phyloP scores from a whole-genome alignment of 2,797 vertebrate genomes.

The Salarias fasciatus region DNA sequence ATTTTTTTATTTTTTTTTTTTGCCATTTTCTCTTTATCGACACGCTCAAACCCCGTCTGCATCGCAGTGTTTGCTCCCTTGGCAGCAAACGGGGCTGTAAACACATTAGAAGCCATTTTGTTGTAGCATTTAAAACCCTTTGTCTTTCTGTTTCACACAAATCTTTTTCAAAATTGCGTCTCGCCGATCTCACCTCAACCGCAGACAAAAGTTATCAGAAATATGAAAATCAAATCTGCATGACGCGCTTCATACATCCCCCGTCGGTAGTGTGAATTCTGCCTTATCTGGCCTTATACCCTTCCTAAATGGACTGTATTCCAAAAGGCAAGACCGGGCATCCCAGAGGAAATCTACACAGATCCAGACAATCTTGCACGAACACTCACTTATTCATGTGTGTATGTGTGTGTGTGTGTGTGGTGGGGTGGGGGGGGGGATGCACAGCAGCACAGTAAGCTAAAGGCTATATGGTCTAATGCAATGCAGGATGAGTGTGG shows the following conservation, averaged over 20 bases:
- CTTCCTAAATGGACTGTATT: constrained; percentile 52
- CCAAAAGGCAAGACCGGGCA: constrained; percentile 18
- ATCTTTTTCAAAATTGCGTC: constrained; percentile 1
- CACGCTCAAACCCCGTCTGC: constrained; percentile 14
- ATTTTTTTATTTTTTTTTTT: background rate
- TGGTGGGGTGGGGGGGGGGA: constrained; percentile 32
- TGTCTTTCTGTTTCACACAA: background rate
- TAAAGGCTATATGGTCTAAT: constrained; percentile 57
- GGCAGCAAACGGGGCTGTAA: background rate
- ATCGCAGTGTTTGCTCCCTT: background rate
- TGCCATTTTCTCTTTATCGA: constrained; percentile 29
- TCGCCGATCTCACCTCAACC: too few relatives aligned
- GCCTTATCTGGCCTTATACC: constrained; percentile 18
- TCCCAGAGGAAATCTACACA: constrained; percentile 70
- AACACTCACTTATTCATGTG: constrained; percentile 70
- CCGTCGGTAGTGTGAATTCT: constrained; percentile 14
- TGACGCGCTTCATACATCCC: constrained; percentile 23
- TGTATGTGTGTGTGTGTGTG: too few relatives aligned
- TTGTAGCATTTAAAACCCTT: constrained; percentile 19
- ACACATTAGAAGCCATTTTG: constrained; percentile 36
- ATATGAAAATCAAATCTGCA: constrained; percentile 47
- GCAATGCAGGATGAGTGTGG: constrained; percentile 53
- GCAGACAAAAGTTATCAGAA: constrained; percentile 47
- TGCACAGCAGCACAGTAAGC: constrained; percentile 39
- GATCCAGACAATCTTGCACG: constrained; percentile 52